Base-by-base conservation (phyloP, 2,888 invertebrate genomes). In the Erebia epiphron region DNA sequence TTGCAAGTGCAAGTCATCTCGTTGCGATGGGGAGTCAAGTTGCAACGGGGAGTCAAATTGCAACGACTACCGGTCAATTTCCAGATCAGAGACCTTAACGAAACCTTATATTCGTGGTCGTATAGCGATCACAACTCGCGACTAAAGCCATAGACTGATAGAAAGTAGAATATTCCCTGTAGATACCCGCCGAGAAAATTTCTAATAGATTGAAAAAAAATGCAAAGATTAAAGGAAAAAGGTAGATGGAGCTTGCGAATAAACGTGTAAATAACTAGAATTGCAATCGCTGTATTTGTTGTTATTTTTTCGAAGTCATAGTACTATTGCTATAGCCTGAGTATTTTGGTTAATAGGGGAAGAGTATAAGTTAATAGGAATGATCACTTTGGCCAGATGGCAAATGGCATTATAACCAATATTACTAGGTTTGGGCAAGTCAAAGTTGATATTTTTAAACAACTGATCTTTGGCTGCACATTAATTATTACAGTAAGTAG, bases 1-100 rank as follows among this genome's bases (percentile, higher is more conserved):
- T 57, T 14, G 14, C 57, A n/a, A 16, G 9, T n/a, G 1, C 61
- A 4, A 61, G 61, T 46, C 61, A 61, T 18, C 13, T 61, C 10
- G 9, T 60, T 52, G 70, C 68, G 11, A 73, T 81, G 11, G 75
- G 81, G 21, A 21, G 21, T 11, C 81, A 77, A 43, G 78, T 73
- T 56, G 70, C 67, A 10, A 73, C 82, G 10, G 76, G 80, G 16
- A 52, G 52, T 11, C 80, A 77, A 41, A 79, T 73, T 60, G 76
- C 64, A 60, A 73, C 75, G 35, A 70, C 73, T 49, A 4, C 62
- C 2, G 35, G 52, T 56, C 56, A 56, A 43, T 46, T 73, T 1
- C 79, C 79, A 8, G 79, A 79, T 18, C 74, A 78, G 76, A 80
- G 86, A 61, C 89, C 91, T 87, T 93, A 93, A 89, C 93, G 90